Evolutionary conservation across 2,888 invertebrate genomes (phyloP).

Genomic region (Drosophila melanosoma): DNA sequence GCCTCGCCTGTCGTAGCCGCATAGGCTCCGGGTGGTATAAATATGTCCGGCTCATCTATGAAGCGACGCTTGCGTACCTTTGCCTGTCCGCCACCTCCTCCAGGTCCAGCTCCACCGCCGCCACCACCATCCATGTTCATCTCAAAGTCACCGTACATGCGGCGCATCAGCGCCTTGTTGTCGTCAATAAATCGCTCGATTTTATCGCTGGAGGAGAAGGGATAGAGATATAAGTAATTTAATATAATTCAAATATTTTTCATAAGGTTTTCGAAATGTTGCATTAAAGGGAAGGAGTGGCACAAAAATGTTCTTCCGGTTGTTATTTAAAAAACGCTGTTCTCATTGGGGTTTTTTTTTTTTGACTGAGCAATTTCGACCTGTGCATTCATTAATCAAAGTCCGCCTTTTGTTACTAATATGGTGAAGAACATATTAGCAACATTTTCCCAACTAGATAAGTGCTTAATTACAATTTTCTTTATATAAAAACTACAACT

Average conservation of each 20-base stretch:
- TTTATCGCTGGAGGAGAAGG: constrained; percentile 88
- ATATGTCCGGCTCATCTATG: constrained; percentile 84
- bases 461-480: background rate
- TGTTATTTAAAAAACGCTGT: background rate
- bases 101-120: constrained; percentile 48
- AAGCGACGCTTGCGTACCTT: constrained; percentile 84
- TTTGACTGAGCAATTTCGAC: background rate
- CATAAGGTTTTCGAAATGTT: background rate
- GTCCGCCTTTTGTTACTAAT: constrained; percentile 4
- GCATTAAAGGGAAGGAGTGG: background rate
- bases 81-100: constrained; percentile 85
- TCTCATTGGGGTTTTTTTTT: constrained; percentile 1
- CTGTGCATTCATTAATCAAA: constrained; percentile 5
- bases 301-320: background rate
- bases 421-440: background rate
- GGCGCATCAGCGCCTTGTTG: constrained; percentile 95
- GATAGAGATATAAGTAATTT: background rate
- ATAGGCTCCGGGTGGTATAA: constrained; percentile 85
- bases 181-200: constrained; percentile 97
- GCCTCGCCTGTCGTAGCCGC: constrained; percentile 86
- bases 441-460: background rate
- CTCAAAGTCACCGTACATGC: constrained; percentile 96
- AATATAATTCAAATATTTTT: background rate
- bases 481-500: background rate
- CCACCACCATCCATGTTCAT: constrained; percentile 86